Base-by-base conservation (phyloP, 2,888 invertebrate species). In the Parapristionchus giblindavisi region DNA sequence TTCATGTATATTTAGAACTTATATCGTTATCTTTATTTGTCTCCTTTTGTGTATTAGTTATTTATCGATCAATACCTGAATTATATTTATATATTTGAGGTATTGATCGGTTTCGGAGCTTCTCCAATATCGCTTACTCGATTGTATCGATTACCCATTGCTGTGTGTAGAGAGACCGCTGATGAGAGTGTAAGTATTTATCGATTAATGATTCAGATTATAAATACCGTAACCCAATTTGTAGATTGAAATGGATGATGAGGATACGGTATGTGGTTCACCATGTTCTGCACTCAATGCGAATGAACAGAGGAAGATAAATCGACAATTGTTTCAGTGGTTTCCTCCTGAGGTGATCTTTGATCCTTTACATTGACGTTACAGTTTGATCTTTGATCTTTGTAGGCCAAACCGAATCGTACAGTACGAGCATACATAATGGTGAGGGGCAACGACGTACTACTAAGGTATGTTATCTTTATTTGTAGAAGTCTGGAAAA, bases 331-430 rank as follows among this genome's bases (percentile, higher is more conserved):
- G 5, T 71, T 71, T 43, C 32, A 17, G 11, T 27, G 36, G 43
- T 71, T 71, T 40, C 71, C 71, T 11, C 71, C 71, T 17, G 71
- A 71, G 71, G 71, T 71, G n/a, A n/a, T n/a, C n/a, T n/a, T n/a
- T n/a, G n/a, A n/a, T n/a, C n/a, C n/a, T n/a, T n/a, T n/a, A n/a
- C 21, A 8, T 1, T 6, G 21, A 52, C 52, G 14, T 52, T 52
- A 27, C 52, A 27, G 27, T 17, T 17, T 40, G 27, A 40, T 8
- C 17, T 32, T 21, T 52, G 8, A 3, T 68, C 27, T 38, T 34
- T 24, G 34, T 8, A 68, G 68, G 52, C 52, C 2, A 29, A 29
- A 27, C 32, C 68, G 43, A n/a, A 14, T 24, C 51, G 24, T 8
- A 52, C 36, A 40, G 38, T 34, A 14, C 52, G 68, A 54, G 52